A percentile compares a stretch with the other conserved stretches of the same genome.
phyloP scores from a whole-genome alignment of 2,888 invertebrate genomes.

The Cantharis nigra region DNA sequence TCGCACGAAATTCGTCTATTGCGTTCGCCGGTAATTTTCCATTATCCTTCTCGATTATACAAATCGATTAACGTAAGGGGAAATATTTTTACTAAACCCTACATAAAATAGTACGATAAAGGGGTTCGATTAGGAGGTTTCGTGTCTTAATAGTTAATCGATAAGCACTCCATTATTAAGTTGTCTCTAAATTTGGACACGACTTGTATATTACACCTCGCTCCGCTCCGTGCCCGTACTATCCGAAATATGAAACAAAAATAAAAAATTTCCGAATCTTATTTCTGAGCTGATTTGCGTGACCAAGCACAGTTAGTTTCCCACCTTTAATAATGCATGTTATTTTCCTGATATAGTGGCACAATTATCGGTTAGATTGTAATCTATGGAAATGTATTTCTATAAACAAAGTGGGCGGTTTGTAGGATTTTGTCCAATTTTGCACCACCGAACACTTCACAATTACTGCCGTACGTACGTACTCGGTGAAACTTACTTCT shows the following conservation, averaged over 20 bases:
- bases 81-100: background rate
- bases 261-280: background rate
- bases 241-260: background rate
- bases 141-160: constrained; percentile 13
- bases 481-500: background rate
- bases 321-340: constrained; percentile 14
- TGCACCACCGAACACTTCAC: background rate
- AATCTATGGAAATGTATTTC: constrained; percentile 12
- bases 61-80: background rate
- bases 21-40: background rate
- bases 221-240: background rate
- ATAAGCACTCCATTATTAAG: constrained; percentile 5
- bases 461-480: background rate
- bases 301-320: constrained; percentile 16
- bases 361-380: constrained; percentile 15
- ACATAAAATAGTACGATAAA: constrained; percentile 6
- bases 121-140: constrained; percentile 6
- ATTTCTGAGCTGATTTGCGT: constrained; percentile 8
- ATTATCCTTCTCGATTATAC: background rate
- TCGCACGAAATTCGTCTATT: background rate
- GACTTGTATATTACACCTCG: constrained; percentile 4
- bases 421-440: background rate
- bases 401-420: constrained; percentile 7
- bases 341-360: constrained; percentile 17
- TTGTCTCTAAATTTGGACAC: constrained; percentile 7